These are phyloP conservation scores for Epicauta chinensis DNA, from an alignment of 1,140 invertebrate species.

Conservation along the genomic window DNA sequence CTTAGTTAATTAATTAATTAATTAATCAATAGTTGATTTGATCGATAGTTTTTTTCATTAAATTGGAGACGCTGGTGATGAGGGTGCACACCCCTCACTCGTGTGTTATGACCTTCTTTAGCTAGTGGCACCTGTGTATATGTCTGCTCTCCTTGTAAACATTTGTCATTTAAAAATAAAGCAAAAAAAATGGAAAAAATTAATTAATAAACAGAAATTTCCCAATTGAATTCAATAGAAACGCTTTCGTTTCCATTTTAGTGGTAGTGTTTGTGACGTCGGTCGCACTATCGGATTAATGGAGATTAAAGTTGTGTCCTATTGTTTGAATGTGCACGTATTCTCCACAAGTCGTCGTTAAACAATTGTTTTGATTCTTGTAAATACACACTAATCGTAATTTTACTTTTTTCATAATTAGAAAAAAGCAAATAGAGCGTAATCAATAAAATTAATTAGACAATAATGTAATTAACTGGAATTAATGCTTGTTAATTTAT, in stretches of 20 bases:
- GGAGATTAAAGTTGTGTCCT: no score
- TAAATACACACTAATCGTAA: slow-evolving; percentile 36
- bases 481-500: slow-evolving; percentile 5
- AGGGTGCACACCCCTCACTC: slow-evolving; percentile 35
- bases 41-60: slow-evolving; percentile 11
- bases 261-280: no score
- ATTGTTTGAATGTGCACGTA: slow-evolving; percentile 27
- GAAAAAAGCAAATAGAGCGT: no score
- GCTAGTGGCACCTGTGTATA: slow-evolving; percentile 35
- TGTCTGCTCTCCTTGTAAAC: slow-evolving; percentile 37
- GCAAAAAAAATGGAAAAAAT: neutral
- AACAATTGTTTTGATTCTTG: slow-evolving; percentile 23
- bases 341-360: slow-evolving; percentile 24
- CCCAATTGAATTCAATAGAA: no score
- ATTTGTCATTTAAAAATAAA: slow-evolving; percentile 22
- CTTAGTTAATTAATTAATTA: neutral
- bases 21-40: slow-evolving; percentile 18
- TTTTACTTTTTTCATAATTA: slow-evolving; percentile 14
- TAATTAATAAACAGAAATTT: no score
- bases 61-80: slow-evolving; percentile 22
- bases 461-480: slow-evolving; percentile 23
- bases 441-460: slow-evolving; percentile 25
- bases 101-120: slow-evolving; percentile 40
- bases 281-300: no score
- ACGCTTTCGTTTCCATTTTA: no score